Percentiles rank a stretch among this genome's conserved stretches.
These are phyloP conservation scores for Gryon sp. DNA, from an alignment of 1,140 invertebrate species.

Conservation along the genomic window DNA sequence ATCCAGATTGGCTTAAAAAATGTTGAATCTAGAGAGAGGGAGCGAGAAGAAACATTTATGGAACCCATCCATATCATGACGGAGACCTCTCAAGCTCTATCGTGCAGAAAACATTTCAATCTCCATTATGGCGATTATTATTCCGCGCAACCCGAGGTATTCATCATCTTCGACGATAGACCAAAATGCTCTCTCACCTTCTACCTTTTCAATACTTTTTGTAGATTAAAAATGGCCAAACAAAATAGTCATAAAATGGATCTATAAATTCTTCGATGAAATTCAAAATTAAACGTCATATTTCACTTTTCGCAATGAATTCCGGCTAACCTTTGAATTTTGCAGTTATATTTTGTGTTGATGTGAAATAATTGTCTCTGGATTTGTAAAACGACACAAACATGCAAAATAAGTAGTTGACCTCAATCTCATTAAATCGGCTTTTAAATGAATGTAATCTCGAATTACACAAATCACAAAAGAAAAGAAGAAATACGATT, in stretches of 20 bases:
- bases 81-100: conserved; percentile 32
- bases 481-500: conserved; percentile 40
- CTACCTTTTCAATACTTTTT: conserved; percentile 16
- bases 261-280: conserved; percentile 35
- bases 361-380: conserved; percentile 27
- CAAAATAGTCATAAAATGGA: conserved; percentile 4
- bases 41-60: conserved; percentile 41
- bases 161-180: conserved; percentile 42
- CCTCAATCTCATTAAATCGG: conserved; percentile 70
- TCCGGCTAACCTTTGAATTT: not conserved
- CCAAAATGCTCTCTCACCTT: conserved; percentile 31
- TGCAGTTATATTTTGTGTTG: conserved; percentile 4
- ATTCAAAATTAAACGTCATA: conserved; percentile 27
- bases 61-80: conserved; percentile 46
- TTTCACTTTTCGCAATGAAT: conserved; percentile 15
- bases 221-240: conserved; percentile 27
- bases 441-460: conserved; percentile 73
- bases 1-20: conserved; percentile 50
- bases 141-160: conserved; percentile 30
- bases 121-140: conserved; percentile 60
- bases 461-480: conserved; percentile 69
- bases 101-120: conserved; percentile 56
- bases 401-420: conserved; percentile 30
- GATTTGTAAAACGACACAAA: conserved; percentile 8
- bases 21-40: conserved; percentile 1